A percentile compares a stretch with the other conserved stretches of the same genome.
Evolutionary conservation across 2,888 invertebrate species (phyloP).

Genomic region (Stegophylla sp.): DNA sequence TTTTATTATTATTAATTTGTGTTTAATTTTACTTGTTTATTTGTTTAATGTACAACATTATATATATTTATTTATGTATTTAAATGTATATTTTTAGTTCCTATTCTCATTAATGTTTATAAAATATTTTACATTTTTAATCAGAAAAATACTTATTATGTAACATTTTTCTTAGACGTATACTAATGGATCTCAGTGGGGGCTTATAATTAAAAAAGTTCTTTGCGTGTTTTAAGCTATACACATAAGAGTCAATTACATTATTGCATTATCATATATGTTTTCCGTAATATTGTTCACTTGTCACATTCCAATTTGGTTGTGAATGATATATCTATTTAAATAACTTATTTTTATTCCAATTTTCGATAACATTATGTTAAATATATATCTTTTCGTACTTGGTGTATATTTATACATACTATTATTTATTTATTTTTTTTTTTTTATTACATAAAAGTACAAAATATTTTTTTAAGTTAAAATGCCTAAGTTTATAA

Average conservation of each 20-base stretch:
- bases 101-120: constrained; percentile 19
- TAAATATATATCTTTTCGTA: constrained; percentile 20
- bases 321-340: constrained; percentile 23
- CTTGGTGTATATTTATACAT: constrained; percentile 51
- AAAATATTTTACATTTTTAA: constrained; percentile 34
- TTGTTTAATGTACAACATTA: constrained; percentile 36
- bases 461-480: constrained; percentile 55
- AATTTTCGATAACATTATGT: neutral
- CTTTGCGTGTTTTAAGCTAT: constrained; percentile 21
- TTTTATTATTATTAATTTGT: constrained; percentile 37
- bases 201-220: constrained; percentile 29
- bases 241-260: constrained; percentile 49
- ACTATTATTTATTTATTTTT: constrained; percentile 43
- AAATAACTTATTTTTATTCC: neutral
- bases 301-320: constrained; percentile 48
- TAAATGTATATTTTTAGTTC: constrained; percentile 30
- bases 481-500: constrained; percentile 32
- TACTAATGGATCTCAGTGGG: constrained; percentile 46
- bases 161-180: constrained; percentile 43
- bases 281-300: constrained; percentile 5
- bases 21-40: constrained; percentile 35
- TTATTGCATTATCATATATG: neutral
- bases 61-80: constrained; percentile 8
- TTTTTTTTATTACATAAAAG: constrained; percentile 34
- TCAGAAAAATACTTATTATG: constrained; percentile 15